Conservation (phyloP, 2,113 vertebrate species). For the Calidris pugnax region DNA sequence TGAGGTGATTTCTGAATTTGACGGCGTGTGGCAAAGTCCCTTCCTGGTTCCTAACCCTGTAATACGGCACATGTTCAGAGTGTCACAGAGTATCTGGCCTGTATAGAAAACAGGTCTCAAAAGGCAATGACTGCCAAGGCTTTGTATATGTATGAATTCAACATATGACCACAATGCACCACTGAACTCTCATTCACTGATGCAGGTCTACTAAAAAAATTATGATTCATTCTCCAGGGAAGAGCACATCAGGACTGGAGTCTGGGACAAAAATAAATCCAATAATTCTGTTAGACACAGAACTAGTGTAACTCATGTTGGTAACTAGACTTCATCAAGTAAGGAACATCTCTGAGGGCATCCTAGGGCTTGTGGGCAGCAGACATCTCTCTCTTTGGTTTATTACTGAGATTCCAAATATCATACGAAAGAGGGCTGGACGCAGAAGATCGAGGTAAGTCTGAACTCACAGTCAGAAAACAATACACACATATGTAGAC, state of each 20-base stretch:
- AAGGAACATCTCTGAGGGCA: neutral
- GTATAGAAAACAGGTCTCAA: neutral
- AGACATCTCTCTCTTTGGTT: neutral
- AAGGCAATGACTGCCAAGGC: neutral
- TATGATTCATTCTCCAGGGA: neutral
- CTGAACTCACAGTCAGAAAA: neutral
- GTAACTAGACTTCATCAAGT: neutral
- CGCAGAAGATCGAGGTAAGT: neutral
- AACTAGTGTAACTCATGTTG: neutral
- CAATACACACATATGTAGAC: neutral
- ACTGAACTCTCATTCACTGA: neutral
- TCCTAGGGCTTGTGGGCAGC: neutral
- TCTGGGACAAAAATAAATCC: neutral
- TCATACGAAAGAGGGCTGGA: neutral
- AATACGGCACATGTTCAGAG: neutral
- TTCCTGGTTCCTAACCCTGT: neutral
- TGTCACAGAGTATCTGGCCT: neutral
- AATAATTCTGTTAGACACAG: neutral
- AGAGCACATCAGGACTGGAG: neutral
- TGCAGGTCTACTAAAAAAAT: neutral
- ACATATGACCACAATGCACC: neutral
- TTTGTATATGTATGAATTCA: neutral
- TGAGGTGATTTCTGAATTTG: neutral
- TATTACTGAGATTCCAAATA: neutral
- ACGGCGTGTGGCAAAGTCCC: neutral